Percentiles rank a stretch among this genome's conserved stretches.
phyloP scores from a whole-genome alignment of 2,797 vertebrate species.

The Nyctalus aviator region DNA sequence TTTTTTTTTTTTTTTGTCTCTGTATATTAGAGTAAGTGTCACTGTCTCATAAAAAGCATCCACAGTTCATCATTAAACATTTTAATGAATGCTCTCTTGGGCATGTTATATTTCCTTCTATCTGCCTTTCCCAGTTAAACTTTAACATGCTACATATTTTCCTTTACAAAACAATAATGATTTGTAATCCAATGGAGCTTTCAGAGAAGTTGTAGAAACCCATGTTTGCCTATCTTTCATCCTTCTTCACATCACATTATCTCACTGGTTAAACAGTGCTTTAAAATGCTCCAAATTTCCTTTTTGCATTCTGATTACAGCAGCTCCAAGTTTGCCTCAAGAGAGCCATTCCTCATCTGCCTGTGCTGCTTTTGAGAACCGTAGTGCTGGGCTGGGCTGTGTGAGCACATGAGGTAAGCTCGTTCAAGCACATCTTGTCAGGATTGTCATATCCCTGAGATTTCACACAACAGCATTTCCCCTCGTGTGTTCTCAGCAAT shows the following conservation, averaged over 20 bases:
- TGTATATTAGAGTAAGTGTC: background rate
- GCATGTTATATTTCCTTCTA: background rate
- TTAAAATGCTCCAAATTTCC: slow-evolving; percentile 11
- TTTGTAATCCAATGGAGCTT: slow-evolving; percentile 13
- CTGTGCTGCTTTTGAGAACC: slow-evolving; percentile 51
- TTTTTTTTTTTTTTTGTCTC: background rate
- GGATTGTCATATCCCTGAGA: slow-evolving; percentile 7
- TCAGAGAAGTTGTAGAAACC: background rate
- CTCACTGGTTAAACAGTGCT: background rate
- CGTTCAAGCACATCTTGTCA: slow-evolving; percentile 50
- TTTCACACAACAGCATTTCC: slow-evolving; percentile 36
- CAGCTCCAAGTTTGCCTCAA: background rate
- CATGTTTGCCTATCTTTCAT: background rate
- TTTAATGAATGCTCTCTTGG: background rate
- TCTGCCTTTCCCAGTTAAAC: background rate
- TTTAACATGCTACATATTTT: background rate
- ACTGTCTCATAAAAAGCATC: background rate
- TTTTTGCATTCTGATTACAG: slow-evolving; percentile 19
- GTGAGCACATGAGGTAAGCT: slow-evolving; percentile 46
- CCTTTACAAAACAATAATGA: slow-evolving; percentile 40
- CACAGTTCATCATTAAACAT: slow-evolving; percentile 4
- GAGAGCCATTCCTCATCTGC: slow-evolving; percentile 50
- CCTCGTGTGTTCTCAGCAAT: background rate
- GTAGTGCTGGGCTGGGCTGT: background rate
- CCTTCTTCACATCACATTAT: background rate